Evolutionary conservation across 92 coral and sea anemone species (phyloP), one percentile per base, ranked within the genome.

Genomic region (Actinernus sp.): DNA sequence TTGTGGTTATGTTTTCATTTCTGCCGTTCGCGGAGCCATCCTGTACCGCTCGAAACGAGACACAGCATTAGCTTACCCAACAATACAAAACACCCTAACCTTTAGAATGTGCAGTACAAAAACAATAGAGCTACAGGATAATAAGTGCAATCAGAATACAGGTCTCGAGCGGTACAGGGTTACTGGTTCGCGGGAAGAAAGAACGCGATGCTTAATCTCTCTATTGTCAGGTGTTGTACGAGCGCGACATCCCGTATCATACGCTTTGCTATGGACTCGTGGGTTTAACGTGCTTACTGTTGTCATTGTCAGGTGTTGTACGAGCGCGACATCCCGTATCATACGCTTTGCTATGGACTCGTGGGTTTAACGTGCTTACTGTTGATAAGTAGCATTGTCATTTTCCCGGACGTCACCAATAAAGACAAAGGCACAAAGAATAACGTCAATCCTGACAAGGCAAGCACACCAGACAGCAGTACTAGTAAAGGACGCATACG

Each of bases 291-390:
- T n/a, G n/a, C n/a, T n/a, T n/a, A n/a, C n/a, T n/a, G 20, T n/a
- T 32, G 13, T 32, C 12, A 17, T 57, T 34, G 5, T 2, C 48
- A 65, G 74, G 62, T 67, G 50, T 20, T 52, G 13, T 67, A 67
- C 63, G 74, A 67, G 17, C 52, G 37, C 9, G 74, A 62, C 50
- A 26, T 67, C 2, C 9, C 74, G 0, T 67, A 67, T 37, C 63
- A 67, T 25, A 13, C 39, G 2, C 52, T 67, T 10, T 67, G 61
- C 37, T 52, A 67, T 16, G 62, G 48, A 9, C 38, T 50, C 23
- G 19, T 67, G 9, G 13, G 58, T 26, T 21, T 50, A 0, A 20
- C 38, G 12, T 4, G 25, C 8, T 3, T 53, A 10, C 74, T 67
- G 8, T 24, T 67, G 10, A 28, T 67, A 36, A 67, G 47, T 19